Base-by-base conservation (phyloP, 2,113 vertebrate genomes). In the Catagonus wagneri region DNA sequence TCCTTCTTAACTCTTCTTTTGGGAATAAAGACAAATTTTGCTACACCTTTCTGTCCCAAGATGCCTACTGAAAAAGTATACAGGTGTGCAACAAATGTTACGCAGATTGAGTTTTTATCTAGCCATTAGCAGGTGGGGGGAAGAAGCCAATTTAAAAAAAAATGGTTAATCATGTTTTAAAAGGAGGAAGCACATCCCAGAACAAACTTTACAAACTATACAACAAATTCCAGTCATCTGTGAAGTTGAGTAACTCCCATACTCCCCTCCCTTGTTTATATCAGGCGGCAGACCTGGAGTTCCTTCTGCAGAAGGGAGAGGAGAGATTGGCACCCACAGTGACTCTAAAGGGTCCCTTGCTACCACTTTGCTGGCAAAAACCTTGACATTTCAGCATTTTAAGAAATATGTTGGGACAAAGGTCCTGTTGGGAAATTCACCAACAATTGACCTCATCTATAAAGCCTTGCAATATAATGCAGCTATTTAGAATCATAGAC, bases 301-400 rank as follows among this genome's bases (percentile, higher is more conserved):
- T 72, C 36, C 78, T 85, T 29, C 79, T 75, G 19, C 23, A 54
- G 65, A 92, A 90, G 60, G 8, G 23, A 39, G 52, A 50, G 36
- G 52, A 79, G 58, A 39, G 90, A 58, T 52, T 83, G 66, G 61
- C 36, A 75, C 80, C 52, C 29, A 7, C 6, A 19, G 17, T 52
- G 56, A 72, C 39, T 23, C 20, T 7, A 54, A 61, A 50, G 58
- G 44, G 5, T 15, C 23, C 32, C 75, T 92, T 71, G 89, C 39
- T 84, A 23, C 29, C 27, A 19, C 13, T 61, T 66, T 32, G 39
- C 39, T 93, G 56, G 27, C 25, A 83, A 71, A 76, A 87, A 90
- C 14, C 27, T 87, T 89, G 71, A 89, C 29, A 65, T 86, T 93
- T 91, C 76, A 32, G 6, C 69, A 80, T 93, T 85, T 95, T 88